Evolutionary conservation across 2,113 vertebrate genomes (phyloP), one percentile per base, ranked within the genome.

Genomic region (Aldabrachelys gigantea): DNA sequence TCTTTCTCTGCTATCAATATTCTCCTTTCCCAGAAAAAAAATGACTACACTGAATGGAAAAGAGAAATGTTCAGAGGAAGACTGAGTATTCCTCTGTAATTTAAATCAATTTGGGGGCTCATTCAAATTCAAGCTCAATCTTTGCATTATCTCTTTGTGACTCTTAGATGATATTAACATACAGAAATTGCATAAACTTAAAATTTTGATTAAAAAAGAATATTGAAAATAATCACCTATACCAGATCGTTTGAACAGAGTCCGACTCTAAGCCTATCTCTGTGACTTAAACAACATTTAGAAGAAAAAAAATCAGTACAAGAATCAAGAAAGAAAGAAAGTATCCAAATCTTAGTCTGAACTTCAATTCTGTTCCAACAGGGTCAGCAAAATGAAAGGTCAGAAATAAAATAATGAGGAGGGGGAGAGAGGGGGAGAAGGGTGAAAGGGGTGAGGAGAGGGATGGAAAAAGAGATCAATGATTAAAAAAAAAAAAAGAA

Each of bases 81-180:
- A 52, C 53, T 57, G 52, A 50, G 53, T 35, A 88, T 69, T 44
- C 25, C 90, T 94, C 91, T 85, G 47, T 86, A 90, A 94, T 89
- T 83, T 53, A 94, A 93, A 92, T 92, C 94, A 94, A 85, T 94
- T 96, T 92, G 83, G 87, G 41, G 10, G 9, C 41, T 92, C 91
- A 94, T 95, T 96, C 92, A 94, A 92, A 95, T 95, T 92, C 90
- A 94, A 0, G 24, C 38, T 88, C 89, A 85, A 87, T 80, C 53
- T 92, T 87, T 54, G 6, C 35, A 76, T 94, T 94, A 91, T 94
- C 80, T 91, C 92, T 29, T 50, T 85, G 27, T 87, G 79, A 38
- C 57, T 94, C 80, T 78, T 5, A 69, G 69, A 94, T 89, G 25
- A 62, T 54, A 59, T 50, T 27, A 86, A 24, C 80, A 75, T 8